Base-by-base conservation (phyloP, 2,797 vertebrate genomes). In the Eulemur rubriventer region DNA sequence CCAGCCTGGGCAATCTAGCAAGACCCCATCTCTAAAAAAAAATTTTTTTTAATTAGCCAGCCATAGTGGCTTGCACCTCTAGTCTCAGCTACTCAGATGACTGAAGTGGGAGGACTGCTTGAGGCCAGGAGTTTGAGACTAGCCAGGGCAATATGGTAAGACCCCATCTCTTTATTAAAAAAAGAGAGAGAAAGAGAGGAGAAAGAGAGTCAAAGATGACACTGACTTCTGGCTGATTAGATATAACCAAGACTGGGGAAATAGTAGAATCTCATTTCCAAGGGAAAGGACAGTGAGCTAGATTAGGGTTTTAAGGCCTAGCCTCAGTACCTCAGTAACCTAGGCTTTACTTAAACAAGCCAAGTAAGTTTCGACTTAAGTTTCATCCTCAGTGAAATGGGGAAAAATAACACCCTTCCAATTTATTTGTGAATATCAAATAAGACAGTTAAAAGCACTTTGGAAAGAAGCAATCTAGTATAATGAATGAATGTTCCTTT, bases 361-460 rank as follows among this genome's bases (percentile, higher is more conserved):
- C 67, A 80, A 81, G 22, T 57, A 67, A 72, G 26, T 81, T 83
- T 84, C 92, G 61, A 84, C 43, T 80, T 65, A 94, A 92, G 57
- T 69, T 85, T 81, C 80, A 75, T 28, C 43, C 52, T 85, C 59
- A 48, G 35, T 43, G 28, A 92, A 89, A 91, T 30, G 16, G 26
- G 22, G n/a, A 48, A 52, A 72, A 61, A 55, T 38, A 89, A 67
- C 28, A 59, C 2, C 14, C 35, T 94, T 46, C 57, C 65, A 63
- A 84, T 75, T 50, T 59, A 46, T 57, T 59, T 84, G 28, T 59
- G 28, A 92, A 85, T 12, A 67, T 10, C 46, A 52, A 83, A 35
- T 52, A 69, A 85, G 8, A 89, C 1, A 43, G 35, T 57, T 59
- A 55, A 92, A 55, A 79, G 38, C 43, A 80, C 70, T 92, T 38